These are phyloP conservation scores for Melinaea menophilus DNA, from an alignment of 2,888 invertebrate genomes.

Conservation along the genomic window DNA sequence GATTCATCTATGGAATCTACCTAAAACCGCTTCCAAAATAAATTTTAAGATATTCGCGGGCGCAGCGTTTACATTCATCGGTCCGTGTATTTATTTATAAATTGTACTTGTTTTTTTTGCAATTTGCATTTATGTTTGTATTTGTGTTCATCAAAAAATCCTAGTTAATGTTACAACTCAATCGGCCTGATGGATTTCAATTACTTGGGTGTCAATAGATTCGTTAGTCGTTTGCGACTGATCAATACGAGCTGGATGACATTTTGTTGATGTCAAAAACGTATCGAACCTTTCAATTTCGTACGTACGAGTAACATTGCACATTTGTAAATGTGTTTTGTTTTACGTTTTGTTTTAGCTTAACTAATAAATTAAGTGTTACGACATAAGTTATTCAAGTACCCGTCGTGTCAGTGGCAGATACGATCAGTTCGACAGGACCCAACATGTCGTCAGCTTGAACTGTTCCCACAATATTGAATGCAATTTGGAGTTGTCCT, in stretches of 20 bases:
- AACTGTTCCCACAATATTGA: conserved; percentile 48
- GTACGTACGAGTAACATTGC: too few species aligned
- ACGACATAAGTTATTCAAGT: background rate
- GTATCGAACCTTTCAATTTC: conserved; percentile 3
- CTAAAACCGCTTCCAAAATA: background rate
- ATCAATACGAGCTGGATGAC: conserved; percentile 23
- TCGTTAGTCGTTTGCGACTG: conserved; percentile 30
- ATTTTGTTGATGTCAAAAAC: conserved; percentile 12
- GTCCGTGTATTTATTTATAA: background rate
- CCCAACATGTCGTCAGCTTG: conserved; percentile 39
- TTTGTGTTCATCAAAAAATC: conserved; percentile 14
- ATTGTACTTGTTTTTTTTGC: background rate
- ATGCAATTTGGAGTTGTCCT: conserved; percentile 48
- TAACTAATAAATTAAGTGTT: too few species aligned
- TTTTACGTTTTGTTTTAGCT: too few species aligned
- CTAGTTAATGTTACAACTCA: conserved; percentile 21
- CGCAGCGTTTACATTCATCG: too few species aligned
- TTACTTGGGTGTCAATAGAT: conserved; percentile 31
- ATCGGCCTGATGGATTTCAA: conserved; percentile 30
- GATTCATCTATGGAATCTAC: too few species aligned
- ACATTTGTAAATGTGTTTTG: too few species aligned
- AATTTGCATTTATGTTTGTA: conserved; percentile 10
- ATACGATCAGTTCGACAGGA: conserved; percentile 30
- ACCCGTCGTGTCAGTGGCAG: conserved; percentile 15
- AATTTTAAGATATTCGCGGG: background rate